A percentile compares a stretch with the other conserved stretches of the same genome.
phyloP scores from a whole-genome alignment of 30 jellyfish, hydroid and myxozoan species.

The Hydractinia echinata region DNA sequence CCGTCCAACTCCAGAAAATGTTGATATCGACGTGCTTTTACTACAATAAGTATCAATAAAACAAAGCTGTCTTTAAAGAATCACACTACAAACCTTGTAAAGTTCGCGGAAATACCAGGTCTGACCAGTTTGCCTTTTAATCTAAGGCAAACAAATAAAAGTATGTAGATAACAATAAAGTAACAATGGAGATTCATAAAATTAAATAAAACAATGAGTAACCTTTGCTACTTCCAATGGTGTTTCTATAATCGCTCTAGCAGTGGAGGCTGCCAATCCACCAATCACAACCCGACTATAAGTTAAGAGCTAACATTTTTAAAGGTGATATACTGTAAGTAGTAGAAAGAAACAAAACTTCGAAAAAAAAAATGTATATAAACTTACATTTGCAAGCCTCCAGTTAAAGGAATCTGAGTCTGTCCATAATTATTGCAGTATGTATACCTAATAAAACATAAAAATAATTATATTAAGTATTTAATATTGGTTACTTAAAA shows the following conservation, averaged over 20 bases:
- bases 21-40: no score
- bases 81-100: slow-evolving; percentile 42
- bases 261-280: slow-evolving; percentile 90
- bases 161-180: not conserved
- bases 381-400: slow-evolving; percentile 79
- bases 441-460: slow-evolving; percentile 52
- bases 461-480: not conserved
- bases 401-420: slow-evolving; percentile 69
- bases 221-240: slow-evolving; percentile 88
- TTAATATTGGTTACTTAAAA: not conserved
- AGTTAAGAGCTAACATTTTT: not conserved
- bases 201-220: not conserved
- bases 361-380: not conserved
- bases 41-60: not conserved
- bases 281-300: slow-evolving; percentile 82
- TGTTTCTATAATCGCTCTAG: slow-evolving; percentile 82
- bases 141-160: slow-evolving; percentile 21
- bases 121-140: slow-evolving; percentile 85
- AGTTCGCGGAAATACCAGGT: slow-evolving; percentile 76
- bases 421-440: slow-evolving; percentile 60
- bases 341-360: not conserved
- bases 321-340: not conserved
- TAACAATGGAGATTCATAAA: not conserved
- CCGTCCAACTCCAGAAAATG: no score
- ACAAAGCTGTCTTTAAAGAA: not conserved